Percentiles rank a stretch among this genome's conserved stretches.
These are phyloP conservation scores for Procavia capensis DNA, from an alignment of 2,113 vertebrate genomes.

Conservation along the genomic window DNA sequence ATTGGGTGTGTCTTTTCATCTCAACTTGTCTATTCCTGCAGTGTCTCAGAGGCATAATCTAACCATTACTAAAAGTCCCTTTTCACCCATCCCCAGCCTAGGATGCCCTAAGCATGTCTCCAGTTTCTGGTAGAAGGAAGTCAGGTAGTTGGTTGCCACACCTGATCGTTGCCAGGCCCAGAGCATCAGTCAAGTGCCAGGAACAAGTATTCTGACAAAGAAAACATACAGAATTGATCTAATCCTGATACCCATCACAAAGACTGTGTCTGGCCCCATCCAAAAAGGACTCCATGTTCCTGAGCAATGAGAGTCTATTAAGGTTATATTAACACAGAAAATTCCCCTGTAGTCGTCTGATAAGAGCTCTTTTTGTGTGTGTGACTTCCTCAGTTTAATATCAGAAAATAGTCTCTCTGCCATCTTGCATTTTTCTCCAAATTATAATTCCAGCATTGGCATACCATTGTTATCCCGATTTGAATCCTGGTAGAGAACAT, in stretches of 20 bases:
- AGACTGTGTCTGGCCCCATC: background rate
- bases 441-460: background rate
- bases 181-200: background rate
- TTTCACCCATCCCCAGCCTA: background rate
- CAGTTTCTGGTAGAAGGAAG: background rate
- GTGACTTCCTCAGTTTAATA: too few species aligned
- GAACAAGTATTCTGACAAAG: background rate
- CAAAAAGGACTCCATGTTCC: too few species aligned
- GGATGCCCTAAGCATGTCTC: background rate
- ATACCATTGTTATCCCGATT: background rate
- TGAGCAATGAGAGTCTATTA: too few species aligned
- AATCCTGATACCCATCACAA: background rate
- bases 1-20: background rate
- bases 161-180: background rate
- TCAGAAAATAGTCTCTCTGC: too few species aligned
- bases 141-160: background rate
- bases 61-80: background rate
- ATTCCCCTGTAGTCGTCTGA: too few species aligned
- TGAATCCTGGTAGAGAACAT: background rate
- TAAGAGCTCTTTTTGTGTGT: too few species aligned
- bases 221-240: background rate
- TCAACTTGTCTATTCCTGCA: background rate
- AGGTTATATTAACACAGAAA: too few species aligned
- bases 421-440: too few species aligned
- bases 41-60: background rate